Evolutionary conservation across 2,888 invertebrate genomes (phyloP), one percentile per base, ranked within the genome.

Genomic region (Drosophila kuntzei): DNA sequence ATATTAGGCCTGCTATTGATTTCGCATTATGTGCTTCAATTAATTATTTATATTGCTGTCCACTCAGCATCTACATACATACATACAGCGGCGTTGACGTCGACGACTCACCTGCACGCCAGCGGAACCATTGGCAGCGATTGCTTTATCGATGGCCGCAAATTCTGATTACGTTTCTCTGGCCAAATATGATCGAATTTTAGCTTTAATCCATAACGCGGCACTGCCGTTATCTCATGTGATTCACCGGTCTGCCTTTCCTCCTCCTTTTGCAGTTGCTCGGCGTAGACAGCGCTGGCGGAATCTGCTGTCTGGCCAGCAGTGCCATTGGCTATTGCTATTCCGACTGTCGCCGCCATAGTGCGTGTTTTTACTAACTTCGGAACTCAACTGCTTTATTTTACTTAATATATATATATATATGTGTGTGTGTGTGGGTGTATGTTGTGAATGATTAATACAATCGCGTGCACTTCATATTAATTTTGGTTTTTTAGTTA

Each of bases 111-210:
- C 97, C 97, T 95, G 84, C 95, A 93, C 57, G 94, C 93, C 50
- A 97, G 91, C 5, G 96, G 95, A 87, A 97, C 91, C 89, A 97
- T 93, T 20, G 95, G 94, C 80, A 95, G 93, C 57, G 96, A 93
- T 92, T 97, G 96, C 79, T 93, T 94, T 9, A 96, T 92, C 72
- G 94, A 94, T 8, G 96, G 95, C 70, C 93, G 92, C 37, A 95
- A 92, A 76, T 94, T 93, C 90, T 96, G 96, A 77, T 94, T 94
- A 90, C 96, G 95, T 90, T 94, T 95, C 87, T 96, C 94, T 1
- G 96, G 95, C 93, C 94, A 97, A 75, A 94, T 94, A 93, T 97
- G 96, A 91, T 96, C 94, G 78, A 97, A 93, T 76, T 93, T 94
- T n/a, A 96, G 93, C 91, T 96, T 96, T 75, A 96, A 93, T 11